phyloP scores from a whole-genome alignment of 2,888 invertebrate species.

The Eretmocerus hayati region DNA sequence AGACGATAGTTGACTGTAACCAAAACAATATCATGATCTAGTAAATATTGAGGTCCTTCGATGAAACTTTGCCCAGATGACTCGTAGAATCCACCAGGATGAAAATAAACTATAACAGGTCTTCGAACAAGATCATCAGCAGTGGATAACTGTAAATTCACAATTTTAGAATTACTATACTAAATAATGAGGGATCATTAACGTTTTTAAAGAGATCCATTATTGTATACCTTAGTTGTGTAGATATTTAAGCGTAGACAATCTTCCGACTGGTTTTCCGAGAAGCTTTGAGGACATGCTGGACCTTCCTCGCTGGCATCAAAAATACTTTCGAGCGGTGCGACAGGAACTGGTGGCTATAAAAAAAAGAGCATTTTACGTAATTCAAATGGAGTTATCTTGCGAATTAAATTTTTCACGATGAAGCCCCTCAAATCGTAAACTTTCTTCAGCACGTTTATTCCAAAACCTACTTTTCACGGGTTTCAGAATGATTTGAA shows the following conservation, averaged over 20 bases:
- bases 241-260: conserved; percentile 61
- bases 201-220: too few species aligned
- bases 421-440: too few species aligned
- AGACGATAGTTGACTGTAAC: conserved; percentile 22
- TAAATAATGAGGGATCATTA: too few species aligned
- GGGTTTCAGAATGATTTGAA: too few species aligned
- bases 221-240: conserved; percentile 49
- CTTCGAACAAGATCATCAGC: conserved; percentile 22
- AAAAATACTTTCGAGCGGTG: conserved; percentile 49
- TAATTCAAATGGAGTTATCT: too few species aligned
- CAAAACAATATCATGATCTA: conserved; percentile 27
- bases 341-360: conserved; percentile 51
- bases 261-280: conserved; percentile 52
- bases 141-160: conserved; percentile 6
- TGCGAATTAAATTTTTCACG: too few species aligned
- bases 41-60: conserved; percentile 27
- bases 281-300: conserved; percentile 49
- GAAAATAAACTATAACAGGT: conserved; percentile 60
- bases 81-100: conserved; percentile 59
- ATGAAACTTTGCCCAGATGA: conserved; percentile 53
- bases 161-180: too few species aligned
- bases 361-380: too few species aligned
- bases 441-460: too few species aligned
- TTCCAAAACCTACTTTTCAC: too few species aligned
- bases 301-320: conserved; percentile 56